Base-by-base conservation (phyloP, 2,888 invertebrate genomes). In the Nomada fucata region DNA sequence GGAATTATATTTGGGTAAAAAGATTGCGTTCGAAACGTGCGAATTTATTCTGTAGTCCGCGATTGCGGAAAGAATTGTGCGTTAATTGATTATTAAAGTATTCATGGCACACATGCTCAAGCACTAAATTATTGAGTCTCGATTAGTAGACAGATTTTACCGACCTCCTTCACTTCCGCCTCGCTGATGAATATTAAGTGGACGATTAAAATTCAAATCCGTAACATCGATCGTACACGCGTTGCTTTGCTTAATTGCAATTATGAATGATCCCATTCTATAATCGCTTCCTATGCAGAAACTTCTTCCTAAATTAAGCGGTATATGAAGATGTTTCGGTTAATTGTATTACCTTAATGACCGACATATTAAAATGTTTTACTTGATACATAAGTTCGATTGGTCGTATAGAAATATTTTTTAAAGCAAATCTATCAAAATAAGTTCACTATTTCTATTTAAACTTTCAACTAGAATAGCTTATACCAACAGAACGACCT, bases 201-300 rank as follows among this genome's bases (percentile, higher is more conserved):
- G 36, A 15, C 76, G 63, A 76, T 79, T 76, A 63, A 69, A 64
- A 69, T 79, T 79, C 55, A 69, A 70, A 79, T 69, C 11, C 69
- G 29, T 20, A 20, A 52, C 59, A 59, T 64, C 52, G 63, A 69
- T 75, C 20, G 57, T 29, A 29, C 13, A 57, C 68, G 44, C 50
- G 69, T 59, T 64, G 63, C 57, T 50, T 52, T 52, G 57, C 42
- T 57, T 64, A 57, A 76, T 69, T 64, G 69, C 59, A 36, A 69
- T 69, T 69, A 75, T 55, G 44, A 61, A 55, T 36, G 55, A 63
- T 61, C 47, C 55, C 18, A 42, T 63, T 78, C 15, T 63, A n/a
- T 68, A 44, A 63, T 29, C 55, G 59, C 71, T 65, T 77, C 53
- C 60, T 67, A 23, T 15, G 20, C 59, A 13, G 74, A 68, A 50